A percentile compares a stretch with the other conserved stretches of the same genome.
phyloP scores from a whole-genome alignment of 1,140 invertebrate genomes.

The Drosophila albomicans region DNA sequence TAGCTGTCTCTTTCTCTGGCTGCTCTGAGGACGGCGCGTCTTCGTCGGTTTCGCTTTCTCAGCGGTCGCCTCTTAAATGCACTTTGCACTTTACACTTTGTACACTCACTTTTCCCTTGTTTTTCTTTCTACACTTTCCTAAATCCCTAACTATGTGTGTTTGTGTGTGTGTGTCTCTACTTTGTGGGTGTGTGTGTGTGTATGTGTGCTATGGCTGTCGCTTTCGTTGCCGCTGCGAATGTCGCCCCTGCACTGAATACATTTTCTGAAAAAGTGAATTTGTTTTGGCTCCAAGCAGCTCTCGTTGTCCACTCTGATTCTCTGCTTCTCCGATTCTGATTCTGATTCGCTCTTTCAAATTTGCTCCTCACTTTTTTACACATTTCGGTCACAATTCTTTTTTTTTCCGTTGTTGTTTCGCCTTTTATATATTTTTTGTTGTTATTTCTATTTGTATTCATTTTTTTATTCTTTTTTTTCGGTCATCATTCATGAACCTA shows the following conservation, averaged over 20 bases:
- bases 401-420: constrained; percentile 9
- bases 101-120: constrained; percentile 17
- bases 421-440: background rate
- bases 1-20: background rate
- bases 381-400: background rate
- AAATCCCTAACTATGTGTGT: background rate
- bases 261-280: constrained; percentile 77
- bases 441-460: constrained; percentile 12
- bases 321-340: background rate
- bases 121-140: constrained; percentile 6
- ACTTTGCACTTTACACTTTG: constrained; percentile 51
- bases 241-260: constrained; percentile 83
- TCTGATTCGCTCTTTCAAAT: background rate
- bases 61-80: constrained; percentile 45
- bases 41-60: constrained; percentile 29
- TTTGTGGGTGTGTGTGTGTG: constrained; percentile 13
- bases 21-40: background rate
- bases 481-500: constrained; percentile 68
- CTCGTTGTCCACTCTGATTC: background rate
- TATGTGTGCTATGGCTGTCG: constrained; percentile 67
- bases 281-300: constrained; percentile 52
- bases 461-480: constrained; percentile 47
- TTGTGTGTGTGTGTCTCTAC: constrained; percentile 12
- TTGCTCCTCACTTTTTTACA: background rate
- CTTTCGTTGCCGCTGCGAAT: constrained; percentile 81